phyloP scores from a whole-genome alignment of 2,797 vertebrate species.

The Poeciliopsis paucimaculata region DNA sequence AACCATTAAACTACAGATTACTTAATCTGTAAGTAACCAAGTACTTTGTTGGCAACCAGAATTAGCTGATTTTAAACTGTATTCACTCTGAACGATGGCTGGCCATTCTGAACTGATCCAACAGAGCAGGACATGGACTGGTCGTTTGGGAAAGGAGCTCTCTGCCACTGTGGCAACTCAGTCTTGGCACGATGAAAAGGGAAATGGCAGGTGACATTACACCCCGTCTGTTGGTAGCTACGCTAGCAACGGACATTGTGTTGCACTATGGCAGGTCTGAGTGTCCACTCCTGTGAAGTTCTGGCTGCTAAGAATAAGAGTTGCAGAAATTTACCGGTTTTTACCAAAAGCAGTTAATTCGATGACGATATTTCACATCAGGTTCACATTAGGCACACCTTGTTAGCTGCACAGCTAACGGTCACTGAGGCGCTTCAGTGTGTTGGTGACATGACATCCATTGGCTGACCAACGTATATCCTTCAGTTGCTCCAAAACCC shows the following conservation, averaged over 20 bases:
- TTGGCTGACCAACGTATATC: neutral
- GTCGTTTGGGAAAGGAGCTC: neutral
- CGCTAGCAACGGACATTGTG: neutral
- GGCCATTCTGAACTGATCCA: neutral
- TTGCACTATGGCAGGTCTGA: neutral
- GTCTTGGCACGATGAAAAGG: neutral
- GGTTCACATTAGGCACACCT: neutral
- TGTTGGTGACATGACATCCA: neutral
- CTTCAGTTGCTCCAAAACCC: neutral
- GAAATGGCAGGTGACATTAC: neutral
- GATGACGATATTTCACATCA: neutral
- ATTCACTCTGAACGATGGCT: neutral
- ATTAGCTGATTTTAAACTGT: neutral
- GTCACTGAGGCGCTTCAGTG: neutral
- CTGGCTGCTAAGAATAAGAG: neutral
- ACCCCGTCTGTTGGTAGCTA: neutral
- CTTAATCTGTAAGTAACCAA: too few species aligned
- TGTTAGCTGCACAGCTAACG: neutral
- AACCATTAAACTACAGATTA: constrained; percentile 2
- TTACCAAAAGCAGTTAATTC: neutral
- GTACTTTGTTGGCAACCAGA: neutral
- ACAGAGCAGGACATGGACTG: neutral
- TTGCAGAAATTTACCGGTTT: neutral
- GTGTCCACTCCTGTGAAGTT: neutral
- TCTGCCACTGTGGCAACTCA: neutral